Conservation (phyloP, 1,140 invertebrate genomes). For the Leptinotarsa defecta region DNA sequence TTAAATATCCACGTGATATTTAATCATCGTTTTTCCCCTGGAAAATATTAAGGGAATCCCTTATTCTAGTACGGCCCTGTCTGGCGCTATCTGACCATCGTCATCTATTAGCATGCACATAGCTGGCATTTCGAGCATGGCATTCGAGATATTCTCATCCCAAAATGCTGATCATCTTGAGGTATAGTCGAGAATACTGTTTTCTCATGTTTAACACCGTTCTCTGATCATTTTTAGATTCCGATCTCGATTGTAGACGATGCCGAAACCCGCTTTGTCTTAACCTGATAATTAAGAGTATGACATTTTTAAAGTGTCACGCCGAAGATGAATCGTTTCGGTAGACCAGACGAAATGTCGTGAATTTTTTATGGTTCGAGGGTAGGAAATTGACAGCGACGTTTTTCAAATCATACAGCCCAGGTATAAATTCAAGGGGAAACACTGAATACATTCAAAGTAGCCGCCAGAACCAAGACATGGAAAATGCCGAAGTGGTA, state of each 20-base stretch:
- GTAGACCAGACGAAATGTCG: constrained; percentile 11
- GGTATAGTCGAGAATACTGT: constrained; percentile 25
- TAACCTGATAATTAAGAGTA: constrained; percentile 33
- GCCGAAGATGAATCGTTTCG: constrained; percentile 22
- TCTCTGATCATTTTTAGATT: constrained; percentile 29
- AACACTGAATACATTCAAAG: no score
- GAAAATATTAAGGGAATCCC: neutral
- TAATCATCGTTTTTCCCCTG: neutral
- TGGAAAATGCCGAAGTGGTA: no score
- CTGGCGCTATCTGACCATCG: constrained; percentile 25
- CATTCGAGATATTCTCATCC: constrained; percentile 30
- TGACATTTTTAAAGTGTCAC: constrained; percentile 31
- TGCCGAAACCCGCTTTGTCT: constrained; percentile 15
- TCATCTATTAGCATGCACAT: constrained; percentile 29
- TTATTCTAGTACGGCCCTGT: neutral
- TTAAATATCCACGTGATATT: no score
- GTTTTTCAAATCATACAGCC: neutral
- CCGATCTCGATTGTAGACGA: constrained; percentile 24
- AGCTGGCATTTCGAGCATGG: constrained; percentile 22
- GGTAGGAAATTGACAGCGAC: constrained; percentile 5
- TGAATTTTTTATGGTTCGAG: neutral
- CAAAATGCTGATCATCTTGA: constrained; percentile 28
- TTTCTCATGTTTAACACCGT: constrained; percentile 31
- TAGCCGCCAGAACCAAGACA: no score
- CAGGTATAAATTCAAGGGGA: neutral